A percentile compares a stretch with the other conserved stretches of the same genome.
Evolutionary conservation across 1,140 invertebrate genomes (phyloP).

Genomic region (Globodera ellingtonae): DNA sequence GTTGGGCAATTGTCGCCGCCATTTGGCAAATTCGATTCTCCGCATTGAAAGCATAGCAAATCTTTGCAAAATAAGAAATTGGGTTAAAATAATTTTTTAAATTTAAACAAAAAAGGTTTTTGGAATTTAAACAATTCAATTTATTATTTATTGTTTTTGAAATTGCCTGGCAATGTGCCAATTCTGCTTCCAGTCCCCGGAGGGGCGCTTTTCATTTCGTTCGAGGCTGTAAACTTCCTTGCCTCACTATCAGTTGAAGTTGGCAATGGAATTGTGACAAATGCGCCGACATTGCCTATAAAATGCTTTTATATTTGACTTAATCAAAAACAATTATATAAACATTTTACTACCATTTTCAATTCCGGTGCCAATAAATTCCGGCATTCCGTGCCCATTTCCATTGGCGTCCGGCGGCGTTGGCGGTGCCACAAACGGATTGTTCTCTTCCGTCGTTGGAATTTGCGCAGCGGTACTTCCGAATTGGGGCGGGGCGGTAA

Average conservation of each 20-base stretch:
- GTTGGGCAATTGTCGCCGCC: constrained; percentile 25
- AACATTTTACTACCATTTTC: too few species aligned
- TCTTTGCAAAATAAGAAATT: constrained; percentile 1
- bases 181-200: background rate
- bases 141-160: background rate
- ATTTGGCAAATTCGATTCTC: constrained; percentile 38
- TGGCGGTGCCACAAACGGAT: background rate
- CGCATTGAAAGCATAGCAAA: constrained; percentile 42
- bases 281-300: background rate
- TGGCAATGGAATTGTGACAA: background rate
- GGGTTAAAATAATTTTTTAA: background rate
- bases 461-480: background rate
- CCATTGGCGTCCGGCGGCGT: background rate
- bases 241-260: background rate
- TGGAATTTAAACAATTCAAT: too few species aligned
- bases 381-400: too few species aligned
- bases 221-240: background rate
- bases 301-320: too few species aligned
- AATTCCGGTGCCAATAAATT: too few species aligned
- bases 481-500: background rate
- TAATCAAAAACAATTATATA: too few species aligned
- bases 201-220: background rate
- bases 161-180: background rate
- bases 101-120: constrained; percentile 20
- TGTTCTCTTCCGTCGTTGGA: constrained; percentile 10